Conservation (phyloP, 2,113 vertebrate genomes). For the Cichladusa arquata region DNA sequence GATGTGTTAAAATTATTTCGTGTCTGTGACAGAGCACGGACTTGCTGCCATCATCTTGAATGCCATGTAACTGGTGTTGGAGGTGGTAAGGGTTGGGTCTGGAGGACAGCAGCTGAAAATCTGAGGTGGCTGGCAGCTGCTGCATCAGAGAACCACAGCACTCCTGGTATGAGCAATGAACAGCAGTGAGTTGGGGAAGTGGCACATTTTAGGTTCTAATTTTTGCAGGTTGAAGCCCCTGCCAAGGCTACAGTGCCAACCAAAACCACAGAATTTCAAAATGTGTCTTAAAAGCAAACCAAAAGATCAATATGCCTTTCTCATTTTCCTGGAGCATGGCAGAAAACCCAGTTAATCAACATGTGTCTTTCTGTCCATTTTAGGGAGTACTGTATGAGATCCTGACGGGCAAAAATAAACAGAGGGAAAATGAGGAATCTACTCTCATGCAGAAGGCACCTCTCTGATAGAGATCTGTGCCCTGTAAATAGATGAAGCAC, state of each 20-base stretch:
- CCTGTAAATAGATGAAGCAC: not conserved
- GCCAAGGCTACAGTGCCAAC: not conserved
- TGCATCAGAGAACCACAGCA: not conserved
- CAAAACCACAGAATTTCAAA: conserved; percentile 47
- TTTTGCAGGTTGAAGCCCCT: conserved; percentile 18
- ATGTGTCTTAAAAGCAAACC: not conserved
- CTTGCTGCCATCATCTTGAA: not conserved
- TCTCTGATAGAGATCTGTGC: not conserved
- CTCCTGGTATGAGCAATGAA: not conserved
- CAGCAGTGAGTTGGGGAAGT: not conserved
- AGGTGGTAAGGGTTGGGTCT: not conserved
- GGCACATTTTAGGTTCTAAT: not conserved
- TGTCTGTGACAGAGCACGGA: not conserved
- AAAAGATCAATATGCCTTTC: conserved; percentile 38
- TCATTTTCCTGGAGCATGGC: not conserved
- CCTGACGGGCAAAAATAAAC: not conserved
- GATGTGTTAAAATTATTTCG: not conserved
- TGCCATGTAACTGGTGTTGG: not conserved
- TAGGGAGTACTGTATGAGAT: not conserved
- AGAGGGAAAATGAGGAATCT: not conserved
- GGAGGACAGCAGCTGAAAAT: not conserved
- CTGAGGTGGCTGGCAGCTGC: not conserved
- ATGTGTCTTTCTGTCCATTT: not conserved
- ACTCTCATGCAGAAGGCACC: not conserved
- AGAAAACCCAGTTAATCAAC: not conserved